Conservation (phyloP, 2,797 vertebrate genomes). For the Etheostoma nigrum region DNA sequence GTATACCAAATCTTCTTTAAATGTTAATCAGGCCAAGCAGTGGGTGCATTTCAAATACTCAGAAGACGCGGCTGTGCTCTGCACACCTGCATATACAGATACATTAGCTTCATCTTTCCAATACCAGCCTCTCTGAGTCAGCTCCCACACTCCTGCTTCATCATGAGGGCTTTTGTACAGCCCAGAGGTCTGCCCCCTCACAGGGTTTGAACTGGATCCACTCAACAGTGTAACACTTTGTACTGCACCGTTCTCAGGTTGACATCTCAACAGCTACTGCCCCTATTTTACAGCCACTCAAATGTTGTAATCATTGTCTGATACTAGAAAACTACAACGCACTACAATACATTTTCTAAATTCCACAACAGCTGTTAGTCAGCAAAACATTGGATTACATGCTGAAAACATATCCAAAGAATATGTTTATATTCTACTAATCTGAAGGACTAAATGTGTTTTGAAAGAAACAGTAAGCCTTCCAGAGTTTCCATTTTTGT, state of each 20-base stretch:
- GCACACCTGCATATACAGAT: slow-evolving; percentile 31
- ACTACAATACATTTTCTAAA: background rate
- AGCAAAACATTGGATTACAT: background rate
- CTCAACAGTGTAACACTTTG: background rate
- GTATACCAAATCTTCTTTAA: slow-evolving; percentile 50
- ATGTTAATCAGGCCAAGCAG: slow-evolving; percentile 52
- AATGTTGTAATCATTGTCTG: no score
- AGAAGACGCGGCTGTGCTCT: slow-evolving; percentile 14
- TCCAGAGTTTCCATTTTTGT: background rate
- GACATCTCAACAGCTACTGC: background rate
- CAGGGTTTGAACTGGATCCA: slow-evolving; percentile 7
- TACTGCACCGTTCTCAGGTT: background rate
- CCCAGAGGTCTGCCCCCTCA: slow-evolving; percentile 11
- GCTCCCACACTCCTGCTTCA: slow-evolving; percentile 16
- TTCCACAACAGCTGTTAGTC: no score
- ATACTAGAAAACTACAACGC: background rate
- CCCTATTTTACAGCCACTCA: background rate
- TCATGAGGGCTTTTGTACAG: slow-evolving; percentile 19
- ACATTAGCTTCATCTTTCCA: slow-evolving; percentile 16
- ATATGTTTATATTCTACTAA: background rate
- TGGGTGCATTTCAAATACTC: slow-evolving; percentile 41
- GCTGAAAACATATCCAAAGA: background rate
- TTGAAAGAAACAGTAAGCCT: background rate
- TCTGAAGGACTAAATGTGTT: background rate
- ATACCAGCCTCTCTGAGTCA: slow-evolving; percentile 10